phyloP scores from a whole-genome alignment of 53 echinoderm and acorn worm species.

The Mesocentrotus franciscanus region DNA sequence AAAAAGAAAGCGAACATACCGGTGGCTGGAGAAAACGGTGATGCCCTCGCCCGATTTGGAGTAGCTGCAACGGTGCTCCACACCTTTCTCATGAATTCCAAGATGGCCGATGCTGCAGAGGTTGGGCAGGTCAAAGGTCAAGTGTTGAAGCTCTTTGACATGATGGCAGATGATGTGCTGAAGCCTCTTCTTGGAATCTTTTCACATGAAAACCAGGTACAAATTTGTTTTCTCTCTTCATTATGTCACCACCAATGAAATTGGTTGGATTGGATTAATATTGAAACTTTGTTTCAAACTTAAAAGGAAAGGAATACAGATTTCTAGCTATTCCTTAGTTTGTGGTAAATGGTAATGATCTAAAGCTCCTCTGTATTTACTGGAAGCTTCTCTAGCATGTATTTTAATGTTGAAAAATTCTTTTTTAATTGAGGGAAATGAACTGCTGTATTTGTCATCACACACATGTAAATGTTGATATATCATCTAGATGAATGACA shows the following conservation, averaged over 20 bases:
- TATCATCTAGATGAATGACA: too few relatives aligned
- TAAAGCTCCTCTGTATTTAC: not conserved
- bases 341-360: not conserved
- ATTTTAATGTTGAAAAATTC: too few relatives aligned
- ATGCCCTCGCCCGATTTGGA: not conserved
- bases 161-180: conserved; percentile 69
- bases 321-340: not conserved
- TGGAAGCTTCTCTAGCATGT: too few relatives aligned
- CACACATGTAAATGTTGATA: too few relatives aligned
- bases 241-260: too few relatives aligned
- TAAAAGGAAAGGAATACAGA: not conserved
- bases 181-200: conserved; percentile 59
- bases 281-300: not conserved
- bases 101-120: conserved; percentile 45
- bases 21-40: not conserved
- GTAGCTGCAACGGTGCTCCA: conserved; percentile 1
- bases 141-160: conserved; percentile 63
- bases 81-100: conserved; percentile 50
- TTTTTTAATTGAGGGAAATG: too few relatives aligned
- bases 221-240: not conserved
- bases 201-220: conserved; percentile 44
- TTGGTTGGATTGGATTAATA: not conserved
- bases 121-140: conserved; percentile 63
- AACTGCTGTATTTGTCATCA: too few relatives aligned
- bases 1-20: not conserved